Evolutionary conservation across 1,140 invertebrate genomes (phyloP).

Genomic region (Condylostylus longicornis): DNA sequence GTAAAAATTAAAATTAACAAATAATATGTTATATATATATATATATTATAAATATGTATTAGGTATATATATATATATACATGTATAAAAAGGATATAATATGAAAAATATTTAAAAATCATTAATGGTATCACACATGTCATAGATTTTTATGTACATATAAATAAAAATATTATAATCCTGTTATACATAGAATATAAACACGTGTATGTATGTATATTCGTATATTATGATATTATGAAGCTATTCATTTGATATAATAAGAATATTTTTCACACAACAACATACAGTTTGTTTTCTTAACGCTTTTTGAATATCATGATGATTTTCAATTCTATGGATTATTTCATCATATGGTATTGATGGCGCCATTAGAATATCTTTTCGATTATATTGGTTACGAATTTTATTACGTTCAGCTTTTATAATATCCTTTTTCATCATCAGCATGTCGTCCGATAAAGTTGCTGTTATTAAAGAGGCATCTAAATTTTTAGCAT

Average conservation of each 20-base stretch:
- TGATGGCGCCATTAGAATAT: conserved; percentile 17
- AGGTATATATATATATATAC: too few relatives aligned
- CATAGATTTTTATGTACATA: too few relatives aligned
- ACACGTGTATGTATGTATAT: background rate
- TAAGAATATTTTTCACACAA: background rate
- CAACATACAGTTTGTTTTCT: conserved; percentile 20
- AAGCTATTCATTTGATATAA: background rate
- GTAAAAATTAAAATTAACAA: too few relatives aligned
- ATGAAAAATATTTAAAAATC: background rate
- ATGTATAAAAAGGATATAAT: too few relatives aligned
- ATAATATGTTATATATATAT: too few relatives aligned
- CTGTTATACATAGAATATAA: background rate
- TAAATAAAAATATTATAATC: background rate
- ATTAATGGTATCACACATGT: background rate
- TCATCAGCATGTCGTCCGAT: conserved; percentile 14
- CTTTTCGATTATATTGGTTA: conserved; percentile 10
- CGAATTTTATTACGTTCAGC: conserved; percentile 21
- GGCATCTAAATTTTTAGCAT: background rate
- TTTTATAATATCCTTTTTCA: conserved; percentile 7
- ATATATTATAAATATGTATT: too few relatives aligned
- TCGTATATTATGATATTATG: background rate
- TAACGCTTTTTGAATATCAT: conserved; percentile 25
- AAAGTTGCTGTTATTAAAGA: conserved; percentile 7
- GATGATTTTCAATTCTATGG: conserved; percentile 20
- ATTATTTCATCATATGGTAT: conserved; percentile 23